Conservation (phyloP, 2,797 vertebrate species). For the Phataginus tricuspis region DNA sequence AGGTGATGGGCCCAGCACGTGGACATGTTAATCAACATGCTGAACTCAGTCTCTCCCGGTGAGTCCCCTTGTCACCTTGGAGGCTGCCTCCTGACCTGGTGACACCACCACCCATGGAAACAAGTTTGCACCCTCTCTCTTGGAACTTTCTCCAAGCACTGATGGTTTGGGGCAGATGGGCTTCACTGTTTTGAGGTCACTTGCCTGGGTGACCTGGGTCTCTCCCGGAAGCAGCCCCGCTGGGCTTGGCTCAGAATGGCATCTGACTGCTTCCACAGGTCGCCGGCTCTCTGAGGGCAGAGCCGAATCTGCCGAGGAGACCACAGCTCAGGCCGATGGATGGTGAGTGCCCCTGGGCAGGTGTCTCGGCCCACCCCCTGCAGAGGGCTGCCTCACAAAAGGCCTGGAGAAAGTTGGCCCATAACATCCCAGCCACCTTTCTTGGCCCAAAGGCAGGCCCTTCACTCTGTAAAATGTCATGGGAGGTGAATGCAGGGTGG, state of each 20-base stretch:
- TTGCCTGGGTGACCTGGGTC: neutral
- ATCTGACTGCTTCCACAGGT: conserved; percentile 31
- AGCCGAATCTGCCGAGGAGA: neutral
- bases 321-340: neutral
- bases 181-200: neutral
- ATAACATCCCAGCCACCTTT: accelerated
- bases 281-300: neutral
- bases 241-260: conserved; percentile 28
- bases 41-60: accelerated
- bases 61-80: neutral
- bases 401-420: neutral
- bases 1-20: accelerated
- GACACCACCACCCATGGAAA: neutral
- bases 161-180: accelerated
- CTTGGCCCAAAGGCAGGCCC: neutral
- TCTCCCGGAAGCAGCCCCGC: neutral
- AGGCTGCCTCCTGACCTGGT: accelerated
- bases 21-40: accelerated
- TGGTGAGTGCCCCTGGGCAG: accelerated
- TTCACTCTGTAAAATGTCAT: neutral
- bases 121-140: neutral
- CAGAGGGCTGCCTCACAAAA: neutral
- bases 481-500: accelerated
- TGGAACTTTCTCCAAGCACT: neutral
- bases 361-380: accelerated